Percentiles rank a stretch among this genome's conserved stretches.
These are phyloP conservation scores for Drosophila leonis DNA, from an alignment of 2,888 invertebrate genomes.

Conservation along the genomic window DNA sequence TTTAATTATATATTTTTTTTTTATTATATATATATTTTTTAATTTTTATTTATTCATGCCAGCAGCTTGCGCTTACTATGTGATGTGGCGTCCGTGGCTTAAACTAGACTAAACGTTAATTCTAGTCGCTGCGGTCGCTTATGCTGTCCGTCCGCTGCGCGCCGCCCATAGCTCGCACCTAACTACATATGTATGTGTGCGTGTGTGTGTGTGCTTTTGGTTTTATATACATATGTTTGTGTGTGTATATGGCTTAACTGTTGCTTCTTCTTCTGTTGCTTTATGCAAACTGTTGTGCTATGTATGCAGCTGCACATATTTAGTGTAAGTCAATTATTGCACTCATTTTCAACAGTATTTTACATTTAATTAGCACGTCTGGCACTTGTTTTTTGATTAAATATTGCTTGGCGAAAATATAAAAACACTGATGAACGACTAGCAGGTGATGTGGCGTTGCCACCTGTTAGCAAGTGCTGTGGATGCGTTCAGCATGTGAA, in stretches of 20 bases:
- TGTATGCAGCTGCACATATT: constrained; percentile 19
- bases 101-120: constrained; percentile 78
- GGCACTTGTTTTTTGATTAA: constrained; percentile 22
- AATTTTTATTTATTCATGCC: background rate
- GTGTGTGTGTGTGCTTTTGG: background rate
- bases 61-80: constrained; percentile 36
- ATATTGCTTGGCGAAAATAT: constrained; percentile 39
- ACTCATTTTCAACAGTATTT: constrained; percentile 1
- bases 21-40: constrained; percentile 9
- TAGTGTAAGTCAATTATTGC: constrained; percentile 2
- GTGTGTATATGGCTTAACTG: constrained; percentile 48
- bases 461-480: constrained; percentile 22
- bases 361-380: constrained; percentile 6
- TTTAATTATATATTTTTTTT: background rate
- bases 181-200: constrained; percentile 6
- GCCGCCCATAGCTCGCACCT: constrained; percentile 45
- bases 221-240: constrained; percentile 5
- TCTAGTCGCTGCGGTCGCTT: constrained; percentile 57
- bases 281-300: constrained; percentile 5
- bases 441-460: constrained; percentile 56
- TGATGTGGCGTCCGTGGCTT: constrained; percentile 65
- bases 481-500: constrained; percentile 35
- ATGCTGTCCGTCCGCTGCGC: constrained; percentile 33
- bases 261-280: constrained; percentile 62
- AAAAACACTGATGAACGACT: constrained; percentile 44